phyloP scores from a whole-genome alignment of 53 echinoderm and acorn worm species.

The Antedon mediterranea region DNA sequence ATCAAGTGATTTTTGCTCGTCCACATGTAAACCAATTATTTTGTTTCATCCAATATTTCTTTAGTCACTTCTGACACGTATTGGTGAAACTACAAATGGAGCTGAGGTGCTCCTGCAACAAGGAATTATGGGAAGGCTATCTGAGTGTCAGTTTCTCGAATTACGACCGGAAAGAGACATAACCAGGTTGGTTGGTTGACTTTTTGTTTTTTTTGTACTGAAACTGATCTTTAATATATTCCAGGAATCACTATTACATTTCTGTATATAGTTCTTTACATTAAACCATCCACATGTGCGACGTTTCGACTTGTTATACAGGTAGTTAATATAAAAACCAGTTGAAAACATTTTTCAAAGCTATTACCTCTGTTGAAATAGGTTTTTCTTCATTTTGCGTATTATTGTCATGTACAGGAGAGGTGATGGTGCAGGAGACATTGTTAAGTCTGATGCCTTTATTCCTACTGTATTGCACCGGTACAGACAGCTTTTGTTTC shows the following conservation, averaged over 20 bases:
- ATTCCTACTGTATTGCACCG: conserved; percentile 79
- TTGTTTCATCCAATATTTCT: background rate
- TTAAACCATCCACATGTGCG: too few relatives aligned
- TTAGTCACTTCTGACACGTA: conserved; percentile 51
- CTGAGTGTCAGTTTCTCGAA: conserved; percentile 77
- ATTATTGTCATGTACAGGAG: conserved; percentile 2
- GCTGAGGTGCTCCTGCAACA: conserved; percentile 63
- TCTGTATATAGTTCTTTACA: too few relatives aligned
- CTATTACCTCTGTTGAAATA: too few relatives aligned
- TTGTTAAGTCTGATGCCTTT: conserved; percentile 48
- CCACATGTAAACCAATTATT: background rate
- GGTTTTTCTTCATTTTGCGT: too few relatives aligned
- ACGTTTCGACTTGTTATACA: too few relatives aligned
- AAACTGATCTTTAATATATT: too few relatives aligned
- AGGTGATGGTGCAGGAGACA: conserved; percentile 10
- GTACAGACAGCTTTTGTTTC: conserved; percentile 80
- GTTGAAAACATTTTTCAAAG: too few relatives aligned
- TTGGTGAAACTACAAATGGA: conserved; percentile 64
- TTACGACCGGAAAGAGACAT: conserved; percentile 76
- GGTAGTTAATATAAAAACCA: too few relatives aligned
- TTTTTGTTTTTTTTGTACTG: background rate
- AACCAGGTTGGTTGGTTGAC: conserved; percentile 26
- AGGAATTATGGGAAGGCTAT: conserved; percentile 69
- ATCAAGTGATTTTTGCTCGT: background rate
- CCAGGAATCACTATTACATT: too few relatives aligned